Conservation (phyloP, 2,888 invertebrate species). For the Dryomyza anilis region DNA sequence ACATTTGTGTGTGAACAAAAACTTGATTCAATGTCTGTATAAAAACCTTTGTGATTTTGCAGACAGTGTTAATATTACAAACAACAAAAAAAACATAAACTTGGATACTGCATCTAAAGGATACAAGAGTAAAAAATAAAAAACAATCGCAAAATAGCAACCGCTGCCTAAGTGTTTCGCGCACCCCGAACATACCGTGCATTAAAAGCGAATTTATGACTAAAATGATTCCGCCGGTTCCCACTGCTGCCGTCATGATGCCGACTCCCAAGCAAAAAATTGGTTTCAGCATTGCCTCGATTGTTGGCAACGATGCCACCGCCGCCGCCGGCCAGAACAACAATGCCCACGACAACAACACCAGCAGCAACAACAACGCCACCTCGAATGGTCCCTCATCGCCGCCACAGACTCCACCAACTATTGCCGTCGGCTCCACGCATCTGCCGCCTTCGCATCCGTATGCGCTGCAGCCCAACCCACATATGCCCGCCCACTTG, state of each 20-base stretch:
- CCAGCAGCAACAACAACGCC: conserved; percentile 33
- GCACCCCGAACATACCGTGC: not conserved
- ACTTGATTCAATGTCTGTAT: too few species aligned
- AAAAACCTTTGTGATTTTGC: not conserved
- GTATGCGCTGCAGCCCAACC: conserved; percentile 36
- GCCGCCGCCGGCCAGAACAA: conserved; percentile 34
- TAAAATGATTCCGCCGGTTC: conserved; percentile 92
- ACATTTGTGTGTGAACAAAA: not conserved
- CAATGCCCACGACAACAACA: conserved; percentile 33
- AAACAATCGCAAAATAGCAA: not conserved
- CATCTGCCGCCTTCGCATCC: conserved; percentile 32
- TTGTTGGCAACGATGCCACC: conserved; percentile 73
- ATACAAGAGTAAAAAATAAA: not conserved
- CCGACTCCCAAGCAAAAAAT: conserved; percentile 89
- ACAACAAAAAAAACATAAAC: not conserved
- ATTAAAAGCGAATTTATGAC: conserved; percentile 56
- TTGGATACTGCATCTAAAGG: not conserved
- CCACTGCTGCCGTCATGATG: conserved; percentile 89
- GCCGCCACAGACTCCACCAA: conserved; percentile 54
- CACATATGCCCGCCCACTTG: conserved; percentile 44
- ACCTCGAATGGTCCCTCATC: conserved; percentile 46
- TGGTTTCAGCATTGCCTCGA: conserved; percentile 94
- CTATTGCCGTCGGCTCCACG: conserved; percentile 32
- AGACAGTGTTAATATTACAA: not conserved
- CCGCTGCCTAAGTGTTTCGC: not conserved